Base-by-base conservation (phyloP, 2,797 vertebrate genomes). In the Hylomyscus alleni region DNA sequence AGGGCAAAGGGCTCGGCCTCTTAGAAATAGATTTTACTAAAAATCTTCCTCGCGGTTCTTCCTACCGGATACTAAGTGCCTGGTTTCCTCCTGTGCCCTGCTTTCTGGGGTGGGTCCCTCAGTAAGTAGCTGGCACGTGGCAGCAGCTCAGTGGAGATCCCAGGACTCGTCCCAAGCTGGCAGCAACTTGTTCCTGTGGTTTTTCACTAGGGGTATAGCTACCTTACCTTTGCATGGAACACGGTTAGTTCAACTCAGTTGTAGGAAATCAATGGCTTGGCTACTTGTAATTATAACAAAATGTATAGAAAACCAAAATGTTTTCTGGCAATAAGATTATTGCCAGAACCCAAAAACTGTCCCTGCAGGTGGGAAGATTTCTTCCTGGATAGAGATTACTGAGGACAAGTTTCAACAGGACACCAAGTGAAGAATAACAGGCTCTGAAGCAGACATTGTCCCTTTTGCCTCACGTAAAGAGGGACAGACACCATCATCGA, bases 1-100 rank as follows among this genome's bases (percentile, higher is more conserved):
- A 89, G 90, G 89, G 95, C 97, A 97, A 97, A 96, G 96, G 62
- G 81, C 94, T 98, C 95, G 13, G 87, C 89, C 91, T 97, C 93
- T 89, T 14, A 65, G 69, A 96, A 88, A 80, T 86, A 15, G 73
- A 78, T 94, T 97, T 97, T 89, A 84, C 90, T 92, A 91, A 98
- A 56, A 95, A 87, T 97, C 98, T 96, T 54, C 67, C 87, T 86
- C 80, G 77, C n/a, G 29, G 50, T 95, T 44, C 86, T 92, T 97
- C 97, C 96, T 90, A 86, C 97, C 97, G 15, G 6, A 93, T 95
- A 97, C 92, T 90, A 98, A 95, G 95, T 69, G 93, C 95, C 78
- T 82, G 77, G 94, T 85, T 94, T 78, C 58, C 54, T 60, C 82
- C 67, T 12, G 44, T 19, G 26, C 58, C 62, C 37, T 85, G 96